Conservation (phyloP, 2,113 vertebrate genomes). For the Holacanthus passer region DNA sequence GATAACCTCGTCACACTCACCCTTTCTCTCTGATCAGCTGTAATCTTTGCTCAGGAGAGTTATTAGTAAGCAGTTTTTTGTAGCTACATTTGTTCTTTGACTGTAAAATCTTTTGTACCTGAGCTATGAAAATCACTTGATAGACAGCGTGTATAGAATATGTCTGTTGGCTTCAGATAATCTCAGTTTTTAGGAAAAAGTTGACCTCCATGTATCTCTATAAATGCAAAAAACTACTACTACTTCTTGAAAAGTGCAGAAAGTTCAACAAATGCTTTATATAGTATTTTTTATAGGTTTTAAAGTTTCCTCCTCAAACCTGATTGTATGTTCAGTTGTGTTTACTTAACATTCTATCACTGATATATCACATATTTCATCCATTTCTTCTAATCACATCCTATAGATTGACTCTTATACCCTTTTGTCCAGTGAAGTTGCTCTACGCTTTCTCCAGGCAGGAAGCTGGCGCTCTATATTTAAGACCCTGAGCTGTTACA, state of each 20-base stretch:
- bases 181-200: not conserved
- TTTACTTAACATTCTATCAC: not conserved
- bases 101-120: not conserved
- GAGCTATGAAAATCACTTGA: constrained; percentile 20
- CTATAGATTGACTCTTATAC: not conserved
- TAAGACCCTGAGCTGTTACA: constrained; percentile 57
- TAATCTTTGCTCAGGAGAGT: constrained; percentile 43
- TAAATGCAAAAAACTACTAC: not conserved
- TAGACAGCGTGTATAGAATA: not conserved
- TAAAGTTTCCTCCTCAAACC: not conserved
- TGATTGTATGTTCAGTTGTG: not conserved
- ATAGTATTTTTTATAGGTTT: not conserved
- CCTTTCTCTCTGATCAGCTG: constrained; percentile 47
- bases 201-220: not conserved
- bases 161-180: not conserved
- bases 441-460: constrained; percentile 26
- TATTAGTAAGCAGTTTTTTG: constrained; percentile 17
- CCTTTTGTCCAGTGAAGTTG: not conserved
- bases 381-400: not conserved
- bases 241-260: not conserved
- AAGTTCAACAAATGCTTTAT: not conserved
- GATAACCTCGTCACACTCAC: constrained; percentile 41
- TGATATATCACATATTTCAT: too few species aligned
- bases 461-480: constrained; percentile 46
- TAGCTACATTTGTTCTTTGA: constrained; percentile 6